Evolutionary conservation across 2,797 vertebrate species (phyloP).

Genomic region (Chrosomus eos): DNA sequence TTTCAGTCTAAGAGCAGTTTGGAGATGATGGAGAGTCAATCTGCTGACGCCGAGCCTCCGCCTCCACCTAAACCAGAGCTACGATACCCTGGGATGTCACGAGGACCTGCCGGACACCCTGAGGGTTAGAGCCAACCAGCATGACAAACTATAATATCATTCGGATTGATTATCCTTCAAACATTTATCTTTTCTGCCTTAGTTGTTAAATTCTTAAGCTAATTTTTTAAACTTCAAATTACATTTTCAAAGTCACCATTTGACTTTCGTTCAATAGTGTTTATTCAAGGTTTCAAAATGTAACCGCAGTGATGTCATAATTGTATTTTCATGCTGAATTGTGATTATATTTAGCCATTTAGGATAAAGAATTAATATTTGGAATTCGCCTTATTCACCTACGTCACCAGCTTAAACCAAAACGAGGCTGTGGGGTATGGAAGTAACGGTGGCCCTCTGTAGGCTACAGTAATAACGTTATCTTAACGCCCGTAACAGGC

Average conservation of each 20-base stretch:
- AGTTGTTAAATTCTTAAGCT: not conserved
- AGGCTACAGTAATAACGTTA: no score
- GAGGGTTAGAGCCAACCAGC: constrained; percentile 69
- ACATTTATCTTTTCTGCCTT: not conserved
- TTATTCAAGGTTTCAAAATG: not conserved
- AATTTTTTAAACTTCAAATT: not conserved
- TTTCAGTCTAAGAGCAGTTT: constrained; percentile 93
- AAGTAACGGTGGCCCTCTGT: no score
- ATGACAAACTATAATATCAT: not conserved
- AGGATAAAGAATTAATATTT: not conserved
- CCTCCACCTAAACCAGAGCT: constrained; percentile 96
- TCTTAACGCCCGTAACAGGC: no score
- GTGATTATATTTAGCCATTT: not conserved
- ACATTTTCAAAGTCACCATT: not conserved
- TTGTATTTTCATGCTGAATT: not conserved
- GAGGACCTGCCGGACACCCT: constrained; percentile 66
- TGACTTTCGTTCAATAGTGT: not conserved
- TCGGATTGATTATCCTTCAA: not conserved
- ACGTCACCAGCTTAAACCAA: no score
- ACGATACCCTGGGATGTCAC: constrained; percentile 79
- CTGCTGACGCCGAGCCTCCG: constrained; percentile 92
- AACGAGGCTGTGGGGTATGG: no score
- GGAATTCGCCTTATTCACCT: no score
- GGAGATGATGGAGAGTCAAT: constrained; percentile 97
- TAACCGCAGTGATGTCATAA: not conserved